Conservation (phyloP, 2,888 invertebrate genomes). For the Nephrotoma flavescens region DNA sequence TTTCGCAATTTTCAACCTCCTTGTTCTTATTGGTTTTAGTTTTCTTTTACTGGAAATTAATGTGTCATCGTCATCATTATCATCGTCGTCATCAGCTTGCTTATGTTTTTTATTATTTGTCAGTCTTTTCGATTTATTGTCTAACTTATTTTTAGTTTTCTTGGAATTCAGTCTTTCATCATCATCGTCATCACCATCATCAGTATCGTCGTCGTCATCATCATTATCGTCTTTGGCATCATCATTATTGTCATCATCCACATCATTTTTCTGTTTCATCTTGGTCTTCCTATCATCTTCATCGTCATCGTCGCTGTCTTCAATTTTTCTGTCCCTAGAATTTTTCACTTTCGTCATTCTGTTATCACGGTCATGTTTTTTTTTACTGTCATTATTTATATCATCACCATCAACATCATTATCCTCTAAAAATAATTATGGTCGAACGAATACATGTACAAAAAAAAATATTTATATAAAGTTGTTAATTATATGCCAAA, state of each 20-base stretch:
- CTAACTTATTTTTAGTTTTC: not conserved
- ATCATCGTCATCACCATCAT: conserved; percentile 25
- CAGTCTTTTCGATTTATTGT: conserved; percentile 6
- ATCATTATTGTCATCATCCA: conserved; percentile 31
- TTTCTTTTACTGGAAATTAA: not conserved
- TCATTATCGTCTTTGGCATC: conserved; percentile 29
- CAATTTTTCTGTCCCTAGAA: conserved; percentile 35
- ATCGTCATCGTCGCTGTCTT: conserved; percentile 35
- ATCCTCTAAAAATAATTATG: conserved; percentile 22
- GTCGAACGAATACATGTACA: not conserved
- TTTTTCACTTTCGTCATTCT: conserved; percentile 25
- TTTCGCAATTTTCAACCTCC: conserved; percentile 2
- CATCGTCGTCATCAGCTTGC: conserved; percentile 20
- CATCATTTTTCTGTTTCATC: conserved; percentile 26
- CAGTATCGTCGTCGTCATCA: conserved; percentile 32
- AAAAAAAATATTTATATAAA: not conserved
- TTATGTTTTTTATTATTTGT: conserved; percentile 12
- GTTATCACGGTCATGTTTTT: not conserved
- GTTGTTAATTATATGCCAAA: not conserved
- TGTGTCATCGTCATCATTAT: conserved; percentile 26
- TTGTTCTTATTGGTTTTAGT: conserved; percentile 26
- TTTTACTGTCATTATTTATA: conserved; percentile 24
- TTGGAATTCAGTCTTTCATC: conserved; percentile 7
- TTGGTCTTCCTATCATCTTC: conserved; percentile 27
- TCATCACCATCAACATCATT: conserved; percentile 33